Base-by-base conservation (phyloP, 2,113 vertebrate species). In the Chitala chitala region DNA sequence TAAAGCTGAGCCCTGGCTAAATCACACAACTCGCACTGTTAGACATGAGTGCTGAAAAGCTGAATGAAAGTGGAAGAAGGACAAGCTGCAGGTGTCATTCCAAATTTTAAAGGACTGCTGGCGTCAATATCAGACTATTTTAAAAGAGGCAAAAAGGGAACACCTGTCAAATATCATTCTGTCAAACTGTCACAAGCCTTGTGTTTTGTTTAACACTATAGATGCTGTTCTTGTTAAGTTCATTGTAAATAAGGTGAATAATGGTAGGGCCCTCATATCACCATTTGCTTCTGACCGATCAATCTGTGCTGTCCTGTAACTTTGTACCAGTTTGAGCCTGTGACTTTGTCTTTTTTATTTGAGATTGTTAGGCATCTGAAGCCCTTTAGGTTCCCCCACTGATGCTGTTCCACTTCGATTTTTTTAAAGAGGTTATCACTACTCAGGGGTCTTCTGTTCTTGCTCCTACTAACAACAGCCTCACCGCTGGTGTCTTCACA, bases 311-410 rank as follows among this genome's bases (percentile, higher is more conserved):
- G 75, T 48, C 15, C n/a, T n/a, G 55, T 56, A 63, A 69, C 64
- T 54, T 71, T 71, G 13, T 38, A 31, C n/a, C 74, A 75, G 73
- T 75, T 56, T 75, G 73, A 75, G n/a, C n/a, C n/a, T n/a, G n/a
- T n/a, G n/a, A n/a, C n/a, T n/a, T n/a, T n/a, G n/a, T n/a, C n/a
- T n/a, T n/a, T 44, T 40, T 51, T 66, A 54, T 38, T 66, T 20
- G 56, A 74, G 24, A 54, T 66, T 66, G 15, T 74, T 66, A 51
- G 26, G 17, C 73, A 75, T 54, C n/a, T n/a, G n/a, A n/a, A 54
- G n/a, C 15, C n/a, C 20, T 17, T 54, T n/a, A 10, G 17, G 12
- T 20, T 12, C 13, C n/a, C 53, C 53, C 17, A 20, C 53, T 20
- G 53, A 63, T 51, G 72, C 31, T 1, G 9, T 73, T 9, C 38